A percentile compares a stretch with the other conserved stretches of the same genome.
These are phyloP conservation scores for Cyrtonyx montezumae DNA, from an alignment of 2,113 vertebrate species.

Conservation along the genomic window DNA sequence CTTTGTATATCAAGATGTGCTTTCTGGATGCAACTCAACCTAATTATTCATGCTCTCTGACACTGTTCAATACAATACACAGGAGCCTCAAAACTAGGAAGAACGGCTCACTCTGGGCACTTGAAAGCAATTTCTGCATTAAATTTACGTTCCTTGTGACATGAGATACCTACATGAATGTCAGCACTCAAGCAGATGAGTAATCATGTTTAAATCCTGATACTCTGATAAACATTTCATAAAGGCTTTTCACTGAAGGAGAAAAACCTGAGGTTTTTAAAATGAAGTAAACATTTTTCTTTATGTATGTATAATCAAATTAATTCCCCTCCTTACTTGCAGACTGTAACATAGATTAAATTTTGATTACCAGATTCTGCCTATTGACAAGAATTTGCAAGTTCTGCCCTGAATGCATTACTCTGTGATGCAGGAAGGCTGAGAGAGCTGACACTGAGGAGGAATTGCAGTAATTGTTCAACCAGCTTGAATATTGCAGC, in stretches of 20 bases:
- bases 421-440: background rate
- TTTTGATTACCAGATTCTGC: conserved; percentile 3
- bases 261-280: background rate
- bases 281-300: background rate
- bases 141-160: background rate
- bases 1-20: background rate
- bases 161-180: background rate
- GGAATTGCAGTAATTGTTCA: background rate
- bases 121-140: background rate
- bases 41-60: background rate
- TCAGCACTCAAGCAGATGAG: background rate
- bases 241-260: background rate
- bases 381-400: background rate
- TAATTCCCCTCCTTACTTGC: background rate
- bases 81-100: background rate
- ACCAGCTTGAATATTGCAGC: background rate
- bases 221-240: background rate
- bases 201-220: background rate
- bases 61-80: background rate
- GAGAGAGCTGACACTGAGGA: background rate
- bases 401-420: background rate
- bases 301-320: background rate
- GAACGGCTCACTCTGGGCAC: background rate
- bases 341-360: background rate
- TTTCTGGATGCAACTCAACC: background rate